A percentile compares a stretch with the other conserved stretches of the same genome.
phyloP scores from a whole-genome alignment of 2,113 vertebrate species.

The Catharus fuscescens region DNA sequence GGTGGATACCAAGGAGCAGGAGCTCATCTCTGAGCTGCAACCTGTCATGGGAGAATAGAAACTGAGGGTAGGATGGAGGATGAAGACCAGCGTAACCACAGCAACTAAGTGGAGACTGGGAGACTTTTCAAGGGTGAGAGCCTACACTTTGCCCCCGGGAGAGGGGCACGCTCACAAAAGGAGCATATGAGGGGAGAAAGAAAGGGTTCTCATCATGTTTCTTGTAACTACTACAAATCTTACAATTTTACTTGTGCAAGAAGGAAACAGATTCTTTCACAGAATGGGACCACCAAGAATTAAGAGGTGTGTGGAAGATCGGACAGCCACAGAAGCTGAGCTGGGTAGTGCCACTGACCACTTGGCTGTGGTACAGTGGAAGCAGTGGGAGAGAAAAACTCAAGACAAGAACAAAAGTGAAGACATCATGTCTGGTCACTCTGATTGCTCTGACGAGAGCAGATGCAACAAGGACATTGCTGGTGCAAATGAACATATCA shows the following conservation, averaged over 20 bases:
- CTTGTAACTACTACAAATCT: background rate
- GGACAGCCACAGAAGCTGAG: background rate
- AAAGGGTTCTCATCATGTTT: background rate
- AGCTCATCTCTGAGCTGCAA: accelerated
- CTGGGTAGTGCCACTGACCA: background rate
- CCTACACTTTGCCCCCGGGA: accelerated
- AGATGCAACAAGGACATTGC: background rate
- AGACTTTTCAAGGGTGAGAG: background rate
- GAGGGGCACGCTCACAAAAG: background rate
- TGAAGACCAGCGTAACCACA: background rate
- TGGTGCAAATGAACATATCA: background rate
- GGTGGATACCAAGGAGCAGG: background rate
- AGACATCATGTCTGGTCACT: background rate
- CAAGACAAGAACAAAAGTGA: background rate
- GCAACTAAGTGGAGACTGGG: background rate
- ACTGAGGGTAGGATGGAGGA: background rate
- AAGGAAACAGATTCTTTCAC: background rate
- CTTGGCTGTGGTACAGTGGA: background rate
- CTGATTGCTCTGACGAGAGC: background rate
- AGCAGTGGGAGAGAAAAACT: background rate
- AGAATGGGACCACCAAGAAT: background rate
- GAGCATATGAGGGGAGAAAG: background rate
- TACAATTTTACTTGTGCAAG: background rate
- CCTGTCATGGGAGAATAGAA: background rate
- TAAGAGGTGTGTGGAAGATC: background rate